These are phyloP conservation scores for Conus canariensis DNA, from an alignment of 2,888 invertebrate genomes.

Conservation along the genomic window DNA sequence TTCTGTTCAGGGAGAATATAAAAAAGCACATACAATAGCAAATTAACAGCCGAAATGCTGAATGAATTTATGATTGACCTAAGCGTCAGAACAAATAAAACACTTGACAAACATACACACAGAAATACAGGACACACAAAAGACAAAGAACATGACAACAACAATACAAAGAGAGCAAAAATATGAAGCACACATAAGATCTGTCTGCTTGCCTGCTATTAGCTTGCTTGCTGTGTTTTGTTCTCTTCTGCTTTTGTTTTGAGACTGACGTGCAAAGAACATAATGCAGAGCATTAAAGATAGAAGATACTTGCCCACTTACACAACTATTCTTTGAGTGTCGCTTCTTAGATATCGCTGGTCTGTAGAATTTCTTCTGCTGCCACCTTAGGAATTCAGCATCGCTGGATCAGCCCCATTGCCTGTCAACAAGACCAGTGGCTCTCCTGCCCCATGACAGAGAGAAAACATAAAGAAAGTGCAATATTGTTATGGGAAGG, in stretches of 20 bases:
- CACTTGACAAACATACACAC: neutral
- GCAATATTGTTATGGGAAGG: constrained; percentile 39
- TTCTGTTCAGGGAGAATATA: neutral
- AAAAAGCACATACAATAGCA: constrained; percentile 7
- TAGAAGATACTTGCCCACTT: constrained; percentile 62
- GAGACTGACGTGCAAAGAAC: neutral
- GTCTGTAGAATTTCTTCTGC: constrained; percentile 38
- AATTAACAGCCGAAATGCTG: neutral
- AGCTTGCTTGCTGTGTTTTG: neutral
- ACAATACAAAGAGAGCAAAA: neutral
- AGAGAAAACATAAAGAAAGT: constrained; percentile 45
- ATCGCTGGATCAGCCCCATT: constrained; percentile 32
- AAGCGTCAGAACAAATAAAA: neutral
- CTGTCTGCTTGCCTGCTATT: neutral
- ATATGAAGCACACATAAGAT: constrained; percentile 12
- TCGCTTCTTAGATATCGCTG: constrained; percentile 46
- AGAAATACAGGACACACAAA: neutral
- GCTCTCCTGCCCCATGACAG: constrained; percentile 44
- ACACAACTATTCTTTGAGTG: constrained; percentile 56
- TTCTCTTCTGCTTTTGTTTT: neutral
- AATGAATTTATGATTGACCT: neutral
- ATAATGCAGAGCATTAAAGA: constrained; percentile 46
- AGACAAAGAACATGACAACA: neutral
- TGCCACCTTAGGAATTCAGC: constrained; percentile 37
- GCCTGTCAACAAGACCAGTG: constrained; percentile 45